Percentiles rank a stretch among this genome's conserved stretches.
Evolutionary conservation across 2,113 vertebrate species (phyloP).

Genomic region (Tragulus kanchil): DNA sequence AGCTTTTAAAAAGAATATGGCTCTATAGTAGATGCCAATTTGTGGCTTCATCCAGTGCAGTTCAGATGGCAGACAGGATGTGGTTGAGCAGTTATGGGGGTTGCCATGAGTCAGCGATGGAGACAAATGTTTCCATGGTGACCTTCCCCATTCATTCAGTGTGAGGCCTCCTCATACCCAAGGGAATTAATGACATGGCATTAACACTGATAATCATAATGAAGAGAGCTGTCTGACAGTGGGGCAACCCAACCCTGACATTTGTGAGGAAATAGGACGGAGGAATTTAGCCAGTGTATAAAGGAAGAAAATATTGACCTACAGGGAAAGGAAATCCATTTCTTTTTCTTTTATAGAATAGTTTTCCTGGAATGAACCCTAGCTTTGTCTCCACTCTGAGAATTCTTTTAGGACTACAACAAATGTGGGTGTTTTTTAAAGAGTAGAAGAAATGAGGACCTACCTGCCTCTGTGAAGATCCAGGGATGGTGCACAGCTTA

Average conservation of each 20-base stretch:
- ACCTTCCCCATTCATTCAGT: conserved; percentile 58
- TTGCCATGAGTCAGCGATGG: conserved; percentile 56
- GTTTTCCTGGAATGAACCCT: conserved; percentile 42
- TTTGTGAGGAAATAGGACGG: conserved; percentile 39
- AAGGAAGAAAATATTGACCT: conserved; percentile 66
- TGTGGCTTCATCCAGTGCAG: conserved; percentile 52
- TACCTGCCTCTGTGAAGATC: background rate
- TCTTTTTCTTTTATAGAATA: conserved; percentile 53
- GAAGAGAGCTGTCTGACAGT: conserved; percentile 62
- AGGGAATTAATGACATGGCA: conserved; percentile 72
- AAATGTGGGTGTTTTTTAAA: background rate
- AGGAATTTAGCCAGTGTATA: conserved; percentile 47
- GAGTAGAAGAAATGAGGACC: background rate
- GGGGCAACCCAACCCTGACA: conserved; percentile 34
- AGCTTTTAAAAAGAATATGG: conserved; percentile 42
- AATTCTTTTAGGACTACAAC: conserved; percentile 37
- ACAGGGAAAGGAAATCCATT: conserved; percentile 44
- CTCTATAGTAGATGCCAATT: conserved; percentile 50
- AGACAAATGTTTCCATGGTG: conserved; percentile 79
- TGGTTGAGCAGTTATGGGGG: conserved; percentile 36
- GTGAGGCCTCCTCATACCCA: background rate
- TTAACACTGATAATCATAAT: conserved; percentile 74
- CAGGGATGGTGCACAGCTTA: background rate
- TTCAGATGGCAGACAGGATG: conserved; percentile 62
- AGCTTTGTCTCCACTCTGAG: conserved; percentile 13